Evolutionary conservation across 2,113 vertebrate species (phyloP).

Genomic region (Microtus montanus): DNA sequence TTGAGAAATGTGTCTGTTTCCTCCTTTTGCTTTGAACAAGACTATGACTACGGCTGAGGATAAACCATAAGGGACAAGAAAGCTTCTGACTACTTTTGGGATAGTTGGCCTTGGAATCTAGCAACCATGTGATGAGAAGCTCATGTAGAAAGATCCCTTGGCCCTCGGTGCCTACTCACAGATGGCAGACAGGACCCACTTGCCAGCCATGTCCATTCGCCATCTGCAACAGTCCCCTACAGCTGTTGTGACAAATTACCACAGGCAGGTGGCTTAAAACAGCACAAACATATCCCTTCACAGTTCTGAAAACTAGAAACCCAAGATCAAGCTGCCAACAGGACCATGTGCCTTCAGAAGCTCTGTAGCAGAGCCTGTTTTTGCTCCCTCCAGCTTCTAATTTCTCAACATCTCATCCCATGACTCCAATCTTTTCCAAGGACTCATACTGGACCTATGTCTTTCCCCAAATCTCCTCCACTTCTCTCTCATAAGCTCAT

Average conservation of each 20-base stretch:
- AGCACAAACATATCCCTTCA: not conserved
- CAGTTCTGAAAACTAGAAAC: not conserved
- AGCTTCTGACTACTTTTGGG: not conserved
- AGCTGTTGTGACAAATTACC: constrained; percentile 18
- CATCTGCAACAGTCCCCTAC: constrained; percentile 10
- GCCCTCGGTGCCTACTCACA: not conserved
- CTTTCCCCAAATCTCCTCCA: not conserved
- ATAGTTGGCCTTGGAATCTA: not conserved
- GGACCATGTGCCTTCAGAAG: not conserved
- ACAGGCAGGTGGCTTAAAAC: not conserved
- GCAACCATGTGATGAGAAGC: not conserved
- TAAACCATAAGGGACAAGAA: not conserved
- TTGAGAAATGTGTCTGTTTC: not conserved
- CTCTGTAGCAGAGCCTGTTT: not conserved
- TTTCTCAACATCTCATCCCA: not conserved
- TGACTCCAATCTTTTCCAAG: fast-evolving
- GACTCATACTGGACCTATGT: fast-evolving
- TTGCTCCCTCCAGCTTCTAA: not conserved
- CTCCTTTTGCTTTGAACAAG: not conserved
- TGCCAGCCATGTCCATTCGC: not conserved
- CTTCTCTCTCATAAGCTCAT: not conserved
- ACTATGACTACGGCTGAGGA: not conserved
- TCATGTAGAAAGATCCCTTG: not conserved
- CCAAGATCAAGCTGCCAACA: not conserved
- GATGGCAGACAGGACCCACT: not conserved